These are phyloP conservation scores for Euzetes globulus DNA, from an alignment of 2,888 invertebrate species.

Conservation along the genomic window DNA sequence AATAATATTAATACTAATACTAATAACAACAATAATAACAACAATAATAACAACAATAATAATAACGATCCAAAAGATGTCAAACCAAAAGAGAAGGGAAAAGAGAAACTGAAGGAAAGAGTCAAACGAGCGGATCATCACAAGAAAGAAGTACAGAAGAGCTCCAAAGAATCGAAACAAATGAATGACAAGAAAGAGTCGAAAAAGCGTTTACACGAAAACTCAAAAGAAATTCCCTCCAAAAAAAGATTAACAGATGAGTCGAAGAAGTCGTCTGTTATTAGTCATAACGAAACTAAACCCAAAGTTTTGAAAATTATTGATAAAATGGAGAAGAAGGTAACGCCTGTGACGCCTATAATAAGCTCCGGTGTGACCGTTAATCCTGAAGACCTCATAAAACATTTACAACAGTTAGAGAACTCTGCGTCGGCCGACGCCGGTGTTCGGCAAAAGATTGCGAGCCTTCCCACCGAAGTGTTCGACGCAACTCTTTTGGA, in stretches of 20 bases:
- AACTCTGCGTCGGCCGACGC: conserved; percentile 94
- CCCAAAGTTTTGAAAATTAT: conserved; percentile 44
- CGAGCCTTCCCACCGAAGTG: conserved; percentile 85
- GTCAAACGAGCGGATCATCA: neutral
- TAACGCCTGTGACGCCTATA: conserved; percentile 11
- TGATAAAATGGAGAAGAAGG: neutral
- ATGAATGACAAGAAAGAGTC: neutral
- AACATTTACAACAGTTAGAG: conserved; percentile 72
- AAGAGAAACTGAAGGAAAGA: neutral
- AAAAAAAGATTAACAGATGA: conserved; percentile 14
- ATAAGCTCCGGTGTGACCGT: conserved; percentile 11
- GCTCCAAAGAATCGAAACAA: neutral
- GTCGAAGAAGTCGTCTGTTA: neutral
- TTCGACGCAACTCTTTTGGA: conserved; percentile 78
- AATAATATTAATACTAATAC: too few species aligned
- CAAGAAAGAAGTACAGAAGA: conserved; percentile 20
- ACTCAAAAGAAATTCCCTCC: neutral
- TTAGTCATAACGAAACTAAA: conserved; percentile 23
- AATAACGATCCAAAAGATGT: neutral
- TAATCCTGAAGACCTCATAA: conserved; percentile 80
- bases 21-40: neutral
- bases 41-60: neutral
- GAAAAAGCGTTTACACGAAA: neutral
- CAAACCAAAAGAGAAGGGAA: neutral
- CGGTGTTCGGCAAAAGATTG: conserved; percentile 80